Base-by-base conservation (phyloP, 2,113 vertebrate species). In the Caranx melampygus region DNA sequence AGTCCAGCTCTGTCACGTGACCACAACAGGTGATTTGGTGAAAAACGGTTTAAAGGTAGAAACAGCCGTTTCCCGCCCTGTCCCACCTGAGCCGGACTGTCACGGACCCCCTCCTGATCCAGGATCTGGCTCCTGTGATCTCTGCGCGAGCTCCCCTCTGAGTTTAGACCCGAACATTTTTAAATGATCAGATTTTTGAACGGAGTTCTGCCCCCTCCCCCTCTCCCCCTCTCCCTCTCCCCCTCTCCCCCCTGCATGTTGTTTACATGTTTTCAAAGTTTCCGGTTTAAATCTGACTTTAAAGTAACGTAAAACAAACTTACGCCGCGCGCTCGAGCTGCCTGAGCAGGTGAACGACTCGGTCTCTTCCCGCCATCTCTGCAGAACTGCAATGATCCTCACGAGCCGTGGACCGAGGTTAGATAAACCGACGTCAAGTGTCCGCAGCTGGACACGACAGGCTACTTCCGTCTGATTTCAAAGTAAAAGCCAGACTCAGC, bases 261-360 rank as follows among this genome's bases (percentile, higher is more conserved):
- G 18, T 16, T 13, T 3, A 18, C 60, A 59, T 21, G 49, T 54
- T 55, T 54, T 54, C 51, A 2, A 37, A 3, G 34, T 26, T 20
- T 18, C 14, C 7, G 3, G 4, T 61, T 6, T 37, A 2, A 64
- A 5, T 31, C 3, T 2, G 35, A n/a, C 10, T n/a, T 18, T 16
- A 12, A 18, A 26, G 15, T 34, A 5, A 35, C 14, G 57, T 13
- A 0, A 5, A 15, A 67, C 2, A n/a, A 31, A 89, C 97, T 97
- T 93, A 98, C 97, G 96, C 93, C 0, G 95, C 95, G 21, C 58
- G 89, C 60, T 95, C 93, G 45, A 99, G 93, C 81, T 95, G 95
- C 68, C 89, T 85, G 74, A 99, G 93, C 81, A 99, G 92, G 65
- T 90, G 72, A 2, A 83, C 93, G 0, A 95, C 93, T 14, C 95